Conservation (phyloP, 2,797 vertebrate species). For the Heterohyrax brucei region DNA sequence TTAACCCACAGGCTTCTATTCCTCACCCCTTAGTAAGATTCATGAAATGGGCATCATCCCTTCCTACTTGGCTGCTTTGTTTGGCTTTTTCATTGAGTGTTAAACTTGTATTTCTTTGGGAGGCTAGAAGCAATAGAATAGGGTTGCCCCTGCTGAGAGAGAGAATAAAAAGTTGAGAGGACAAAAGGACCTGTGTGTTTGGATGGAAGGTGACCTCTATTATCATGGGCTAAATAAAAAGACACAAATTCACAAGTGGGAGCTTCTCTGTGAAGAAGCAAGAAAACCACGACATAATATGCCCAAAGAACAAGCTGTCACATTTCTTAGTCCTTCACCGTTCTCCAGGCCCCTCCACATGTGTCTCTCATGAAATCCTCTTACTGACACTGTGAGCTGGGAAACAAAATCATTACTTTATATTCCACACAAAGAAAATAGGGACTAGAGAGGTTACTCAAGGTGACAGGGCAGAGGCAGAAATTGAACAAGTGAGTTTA, state of each 20-base stretch:
- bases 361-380: background rate
- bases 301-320: background rate
- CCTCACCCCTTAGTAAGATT: background rate
- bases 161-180: background rate
- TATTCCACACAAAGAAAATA: slow-evolving; percentile 10
- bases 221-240: background rate
- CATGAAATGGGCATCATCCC: background rate
- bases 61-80: background rate
- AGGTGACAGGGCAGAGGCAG: slow-evolving; percentile 25
- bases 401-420: background rate
- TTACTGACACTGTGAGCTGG: background rate
- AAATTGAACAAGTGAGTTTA: background rate
- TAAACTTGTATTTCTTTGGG: slow-evolving; percentile 27
- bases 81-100: slow-evolving; percentile 29
- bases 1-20: background rate
- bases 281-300: slow-evolving; percentile 22
- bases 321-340: background rate
- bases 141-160: background rate
- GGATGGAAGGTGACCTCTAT: slow-evolving; percentile 20
- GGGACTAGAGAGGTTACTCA: slow-evolving; percentile 24
- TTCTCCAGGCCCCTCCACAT: background rate
- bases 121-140: background rate
- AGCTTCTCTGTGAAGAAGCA: background rate
- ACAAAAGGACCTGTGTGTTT: background rate
- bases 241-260: background rate